These are phyloP conservation scores for Drosophila meridionalis DNA, from an alignment of 2,888 invertebrate genomes.

Conservation along the genomic window DNA sequence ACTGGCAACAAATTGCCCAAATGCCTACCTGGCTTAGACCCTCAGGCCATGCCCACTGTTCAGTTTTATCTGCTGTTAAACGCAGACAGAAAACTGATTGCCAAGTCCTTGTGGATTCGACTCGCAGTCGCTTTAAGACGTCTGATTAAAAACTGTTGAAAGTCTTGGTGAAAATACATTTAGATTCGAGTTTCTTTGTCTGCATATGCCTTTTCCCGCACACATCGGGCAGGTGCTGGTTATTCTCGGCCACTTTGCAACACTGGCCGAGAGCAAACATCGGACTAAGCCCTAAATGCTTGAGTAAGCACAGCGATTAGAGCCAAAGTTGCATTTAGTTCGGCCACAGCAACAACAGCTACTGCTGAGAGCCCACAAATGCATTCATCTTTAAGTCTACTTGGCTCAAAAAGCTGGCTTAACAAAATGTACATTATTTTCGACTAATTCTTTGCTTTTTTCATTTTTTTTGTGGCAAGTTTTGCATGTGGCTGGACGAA, in stretches of 20 bases:
- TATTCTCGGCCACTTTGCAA: constrained; percentile 5
- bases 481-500: constrained; percentile 18
- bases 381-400: constrained; percentile 29
- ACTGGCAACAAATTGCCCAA: constrained; percentile 56
- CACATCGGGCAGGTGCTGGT: background rate
- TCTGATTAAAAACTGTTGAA: constrained; percentile 29
- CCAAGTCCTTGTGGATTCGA: constrained; percentile 2
- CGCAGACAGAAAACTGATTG: constrained; percentile 33
- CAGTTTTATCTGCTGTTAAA: constrained; percentile 21
- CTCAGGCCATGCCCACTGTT: constrained; percentile 20
- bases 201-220: constrained; percentile 24
- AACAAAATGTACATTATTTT: constrained; percentile 34
- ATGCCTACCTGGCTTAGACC: constrained; percentile 26
- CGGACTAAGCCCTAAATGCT: constrained; percentile 21
- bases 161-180: constrained; percentile 3
- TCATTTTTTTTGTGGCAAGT: constrained; percentile 12
- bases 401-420: constrained; percentile 25
- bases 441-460: constrained; percentile 13
- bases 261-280: constrained; percentile 8
- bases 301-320: constrained; percentile 18
- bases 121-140: constrained; percentile 29
- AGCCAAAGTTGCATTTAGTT: constrained; percentile 18
- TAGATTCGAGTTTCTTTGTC: background rate
- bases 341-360: background rate
- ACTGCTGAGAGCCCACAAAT: background rate